Evolutionary conservation across 2,888 invertebrate genomes (phyloP).

Genomic region (Chymomyza procnemis): DNA sequence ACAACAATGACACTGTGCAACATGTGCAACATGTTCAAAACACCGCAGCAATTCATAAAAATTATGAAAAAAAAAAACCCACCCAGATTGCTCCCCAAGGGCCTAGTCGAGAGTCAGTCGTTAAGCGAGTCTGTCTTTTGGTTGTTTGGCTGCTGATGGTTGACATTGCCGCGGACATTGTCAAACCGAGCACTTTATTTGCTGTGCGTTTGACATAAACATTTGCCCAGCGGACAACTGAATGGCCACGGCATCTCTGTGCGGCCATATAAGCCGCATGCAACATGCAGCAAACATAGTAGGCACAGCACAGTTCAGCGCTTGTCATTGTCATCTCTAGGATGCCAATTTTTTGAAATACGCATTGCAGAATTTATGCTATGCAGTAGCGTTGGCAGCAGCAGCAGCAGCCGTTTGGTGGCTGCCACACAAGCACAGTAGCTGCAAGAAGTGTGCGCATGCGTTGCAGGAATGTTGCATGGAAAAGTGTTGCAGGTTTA

Average conservation of each 20-base stretch:
- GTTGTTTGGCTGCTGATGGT: constrained; percentile 24
- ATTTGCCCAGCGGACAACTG: constrained; percentile 70
- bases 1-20: constrained; percentile 38
- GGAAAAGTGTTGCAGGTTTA: constrained; percentile 57
- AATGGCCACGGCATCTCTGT: constrained; percentile 68
- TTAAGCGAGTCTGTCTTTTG: constrained; percentile 16
- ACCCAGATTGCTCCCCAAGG: constrained; percentile 73
- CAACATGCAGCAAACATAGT: constrained; percentile 56
- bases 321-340: constrained; percentile 32
- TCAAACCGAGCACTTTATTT: constrained; percentile 72
- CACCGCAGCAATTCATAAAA: constrained; percentile 58
- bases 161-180: constrained; percentile 68
- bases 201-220: constrained; percentile 70
- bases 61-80: constrained; percentile 69
- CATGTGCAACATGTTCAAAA: constrained; percentile 28
- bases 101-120: constrained; percentile 33
- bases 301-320: background rate
- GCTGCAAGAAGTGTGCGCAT: background rate
- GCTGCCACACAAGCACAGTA: background rate
- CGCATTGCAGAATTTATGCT: constrained; percentile 68
- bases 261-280: constrained; percentile 64
- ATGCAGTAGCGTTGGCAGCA: background rate
- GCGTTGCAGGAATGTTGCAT: constrained; percentile 16
- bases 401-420: constrained; percentile 3
- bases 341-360: constrained; percentile 68